Evolutionary conservation across 2,888 invertebrate species (phyloP), one percentile per base, ranked within the genome.

Genomic region (Eristalinus aeneus): DNA sequence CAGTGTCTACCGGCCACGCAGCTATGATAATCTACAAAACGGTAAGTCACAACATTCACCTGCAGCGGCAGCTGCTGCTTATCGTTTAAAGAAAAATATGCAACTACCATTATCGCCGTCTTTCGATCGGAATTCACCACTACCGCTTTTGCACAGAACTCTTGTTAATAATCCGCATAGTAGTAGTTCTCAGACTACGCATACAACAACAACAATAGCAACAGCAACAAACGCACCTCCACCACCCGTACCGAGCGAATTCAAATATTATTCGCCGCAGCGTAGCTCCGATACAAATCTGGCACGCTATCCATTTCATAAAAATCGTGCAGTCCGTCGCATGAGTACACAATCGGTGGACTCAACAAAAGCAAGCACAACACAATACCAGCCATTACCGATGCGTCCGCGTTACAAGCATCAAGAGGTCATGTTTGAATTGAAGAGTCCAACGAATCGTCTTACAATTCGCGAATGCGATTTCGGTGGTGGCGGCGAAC

Each of bases 401-500:
- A 91, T 92, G 91, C 90, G 92, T 9, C 88, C 90, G 65, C 90
- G 90, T 0, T 92, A 92, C 87, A 92, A 92, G 75, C 92, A 92
- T 78, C 90, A 92, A 88, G 92, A 92, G 86, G 92, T 92, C 58
- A 90, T 92, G 88, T 92, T 93, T 88, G 92, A 92, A 88, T 89
- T 92, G 81, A 92, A 92, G 88, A 92, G 92, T 76, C 92, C 92
- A 68, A 92, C 92, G 53, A 92, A 92, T 89, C 91, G 91, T 39
- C 88, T 92, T 88, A 92, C 92, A 27, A 92, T 92, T 85, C 91
- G 92, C 53, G 93, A 92, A 81, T 92, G 92, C 88, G 92, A 92
- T 89, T 92, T 92, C 90, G 92, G 92, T 90, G 92, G 92, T 90
- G 92, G 92, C 90, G 92, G 92, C 90, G 92, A 92, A 89, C 92